These are phyloP conservation scores for Aspidiotus destructor DNA, from an alignment of 2,888 invertebrate genomes.

Conservation along the genomic window DNA sequence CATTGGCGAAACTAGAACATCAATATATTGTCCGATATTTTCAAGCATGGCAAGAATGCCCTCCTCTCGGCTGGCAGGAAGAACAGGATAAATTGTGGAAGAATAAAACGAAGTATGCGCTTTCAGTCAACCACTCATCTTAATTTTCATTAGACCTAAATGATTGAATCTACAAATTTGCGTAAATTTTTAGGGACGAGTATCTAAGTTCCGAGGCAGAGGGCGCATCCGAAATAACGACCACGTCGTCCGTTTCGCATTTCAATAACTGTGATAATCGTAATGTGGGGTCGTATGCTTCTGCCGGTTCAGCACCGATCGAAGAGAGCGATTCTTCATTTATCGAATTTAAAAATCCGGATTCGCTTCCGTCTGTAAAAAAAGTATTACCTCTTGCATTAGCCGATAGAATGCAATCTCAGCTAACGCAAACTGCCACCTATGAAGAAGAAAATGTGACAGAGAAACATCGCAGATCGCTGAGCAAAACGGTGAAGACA, in stretches of 20 bases:
- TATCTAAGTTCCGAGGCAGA: slow-evolving; percentile 26
- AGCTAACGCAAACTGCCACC: neutral
- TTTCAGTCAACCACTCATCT: neutral
- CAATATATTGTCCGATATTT: slow-evolving; percentile 91
- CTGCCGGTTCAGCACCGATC: neutral
- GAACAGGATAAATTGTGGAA: slow-evolving; percentile 59
- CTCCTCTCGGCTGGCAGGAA: slow-evolving; percentile 81
- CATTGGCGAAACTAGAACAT: slow-evolving; percentile 88
- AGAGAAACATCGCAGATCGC: neutral
- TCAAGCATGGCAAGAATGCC: slow-evolving; percentile 90
- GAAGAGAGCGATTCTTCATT: slow-evolving; percentile 43
- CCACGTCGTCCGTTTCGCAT: slow-evolving; percentile 19
- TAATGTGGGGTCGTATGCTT: neutral
- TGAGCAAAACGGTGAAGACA: slow-evolving; percentile 22
- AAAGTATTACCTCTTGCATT: slow-evolving; percentile 8
- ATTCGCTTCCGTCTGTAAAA: slow-evolving; percentile 33
- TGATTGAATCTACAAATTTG: neutral
- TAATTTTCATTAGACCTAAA: neutral
- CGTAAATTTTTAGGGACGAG: slow-evolving; percentile 18
- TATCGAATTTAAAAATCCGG: slow-evolving; percentile 46
- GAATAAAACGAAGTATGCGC: slow-evolving; percentile 36
- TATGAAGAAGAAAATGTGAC: neutral
- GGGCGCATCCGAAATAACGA: slow-evolving; percentile 5
- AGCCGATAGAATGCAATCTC: neutral
- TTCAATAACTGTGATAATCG: neutral